Evolutionary conservation across 2,797 vertebrate genomes (phyloP).

Genomic region (Harpagifer antarcticus): DNA sequence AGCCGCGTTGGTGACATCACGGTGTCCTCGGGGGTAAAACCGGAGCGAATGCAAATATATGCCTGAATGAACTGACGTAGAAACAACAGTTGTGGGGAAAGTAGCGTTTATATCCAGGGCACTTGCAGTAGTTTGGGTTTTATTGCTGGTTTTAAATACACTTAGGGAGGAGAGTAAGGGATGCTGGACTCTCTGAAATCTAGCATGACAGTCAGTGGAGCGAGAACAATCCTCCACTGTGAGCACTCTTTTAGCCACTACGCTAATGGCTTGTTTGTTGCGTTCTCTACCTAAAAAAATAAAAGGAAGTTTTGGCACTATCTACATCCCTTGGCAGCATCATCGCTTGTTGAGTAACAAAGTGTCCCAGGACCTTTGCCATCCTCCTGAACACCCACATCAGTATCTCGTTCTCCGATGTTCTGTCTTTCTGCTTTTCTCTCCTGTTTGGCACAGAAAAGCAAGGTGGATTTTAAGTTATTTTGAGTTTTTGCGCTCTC

Average conservation of each 20-base stretch:
- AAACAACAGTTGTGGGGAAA: not conserved
- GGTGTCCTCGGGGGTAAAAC: slow-evolving; percentile 7
- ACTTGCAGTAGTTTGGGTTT: slow-evolving; percentile 4
- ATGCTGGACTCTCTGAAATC: slow-evolving; percentile 26
- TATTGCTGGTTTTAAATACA: slow-evolving; percentile 1
- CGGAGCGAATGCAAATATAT: slow-evolving; percentile 32
- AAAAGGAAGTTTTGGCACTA: slow-evolving; percentile 25
- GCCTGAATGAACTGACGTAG: slow-evolving; percentile 17
- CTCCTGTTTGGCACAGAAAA: slow-evolving; percentile 55
- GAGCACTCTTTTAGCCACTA: slow-evolving; percentile 26
- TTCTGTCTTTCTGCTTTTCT: slow-evolving; percentile 31
- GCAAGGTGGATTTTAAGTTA: slow-evolving; percentile 57
- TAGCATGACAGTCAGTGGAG: slow-evolving; percentile 22
- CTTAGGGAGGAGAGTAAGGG: not conserved
- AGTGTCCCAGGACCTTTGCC: slow-evolving; percentile 60
- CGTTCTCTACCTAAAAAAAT: slow-evolving; percentile 17
- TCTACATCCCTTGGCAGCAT: slow-evolving; percentile 49
- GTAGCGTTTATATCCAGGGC: not conserved
- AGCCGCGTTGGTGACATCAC: slow-evolving; percentile 25
- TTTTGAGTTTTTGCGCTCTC: slow-evolving; percentile 56
- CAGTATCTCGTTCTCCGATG: slow-evolving; percentile 41
- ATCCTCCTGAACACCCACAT: slow-evolving; percentile 72
- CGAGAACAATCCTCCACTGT: slow-evolving; percentile 44
- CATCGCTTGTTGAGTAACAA: slow-evolving; percentile 59
- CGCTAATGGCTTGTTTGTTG: slow-evolving; percentile 35